Conservation (phyloP, 2,113 vertebrate species). For the Gallinago media region DNA sequence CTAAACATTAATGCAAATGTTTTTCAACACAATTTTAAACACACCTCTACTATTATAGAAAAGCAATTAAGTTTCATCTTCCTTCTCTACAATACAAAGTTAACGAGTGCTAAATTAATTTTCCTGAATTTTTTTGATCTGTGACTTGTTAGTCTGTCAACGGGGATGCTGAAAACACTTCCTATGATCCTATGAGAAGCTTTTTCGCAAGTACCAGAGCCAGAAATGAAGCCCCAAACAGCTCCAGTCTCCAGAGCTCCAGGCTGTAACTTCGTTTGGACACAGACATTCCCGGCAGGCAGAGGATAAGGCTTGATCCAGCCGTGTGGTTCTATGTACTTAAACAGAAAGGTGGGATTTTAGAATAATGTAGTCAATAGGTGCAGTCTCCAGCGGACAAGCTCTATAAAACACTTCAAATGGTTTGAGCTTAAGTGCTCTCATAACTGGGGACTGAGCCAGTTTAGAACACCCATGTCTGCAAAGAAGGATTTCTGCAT, state of each 20-base stretch:
- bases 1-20: conserved; percentile 5
- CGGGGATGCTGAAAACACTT: not conserved
- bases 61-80: not conserved
- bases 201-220: not conserved
- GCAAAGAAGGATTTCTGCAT: fast-evolving
- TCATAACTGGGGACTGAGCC: not conserved
- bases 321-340: not conserved
- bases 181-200: fast-evolving
- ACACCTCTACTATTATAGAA: not conserved
- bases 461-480: not conserved
- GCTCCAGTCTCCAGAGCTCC: not conserved
- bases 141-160: not conserved
- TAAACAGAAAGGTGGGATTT: not conserved
- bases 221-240: not conserved
- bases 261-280: fast-evolving
- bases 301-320: not conserved
- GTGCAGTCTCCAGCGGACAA: not conserved
- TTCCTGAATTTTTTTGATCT: not conserved
- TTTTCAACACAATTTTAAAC: not conserved
- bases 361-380: not conserved
- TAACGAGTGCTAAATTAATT: not conserved
- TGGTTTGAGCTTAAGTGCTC: not conserved
- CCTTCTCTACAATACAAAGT: not conserved
- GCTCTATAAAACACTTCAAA: not conserved
- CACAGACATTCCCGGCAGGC: not conserved